Percentiles rank a stretch among this genome's conserved stretches.
Evolutionary conservation across 2,888 invertebrate species (phyloP).

Genomic region (Apoderus coryli): DNA sequence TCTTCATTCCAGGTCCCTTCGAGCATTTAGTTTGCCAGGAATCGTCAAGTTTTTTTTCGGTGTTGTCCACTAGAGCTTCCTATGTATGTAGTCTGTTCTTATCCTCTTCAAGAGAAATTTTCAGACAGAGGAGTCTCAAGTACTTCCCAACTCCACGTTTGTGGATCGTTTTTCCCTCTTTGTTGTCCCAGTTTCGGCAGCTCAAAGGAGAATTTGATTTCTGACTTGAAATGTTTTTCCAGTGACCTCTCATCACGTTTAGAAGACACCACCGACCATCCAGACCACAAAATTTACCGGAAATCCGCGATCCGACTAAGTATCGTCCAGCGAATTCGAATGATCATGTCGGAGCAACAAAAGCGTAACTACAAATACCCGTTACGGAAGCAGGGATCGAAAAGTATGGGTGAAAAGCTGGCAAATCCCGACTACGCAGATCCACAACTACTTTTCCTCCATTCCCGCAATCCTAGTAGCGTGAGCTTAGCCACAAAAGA

Average conservation of each 20-base stretch:
- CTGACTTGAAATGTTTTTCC: conserved; percentile 15
- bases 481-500: conserved; percentile 7
- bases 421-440: conserved; percentile 79
- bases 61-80: too few species aligned
- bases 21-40: too few species aligned
- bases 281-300: conserved; percentile 68
- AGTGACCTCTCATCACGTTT: conserved; percentile 34
- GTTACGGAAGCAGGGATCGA: conserved; percentile 65
- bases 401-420: conserved; percentile 72
- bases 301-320: conserved; percentile 45
- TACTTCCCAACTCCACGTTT: too few species aligned
- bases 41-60: too few species aligned
- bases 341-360: conserved; percentile 30
- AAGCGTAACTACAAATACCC: conserved; percentile 31
- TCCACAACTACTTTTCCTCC: conserved; percentile 47
- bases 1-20: too few species aligned
- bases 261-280: conserved; percentile 41
- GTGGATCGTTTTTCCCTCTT: too few species aligned
- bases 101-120: too few species aligned
- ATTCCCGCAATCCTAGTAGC: conserved; percentile 18
- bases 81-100: too few species aligned
- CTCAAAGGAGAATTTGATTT: too few species aligned
- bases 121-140: too few species aligned
- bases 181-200: too few species aligned
- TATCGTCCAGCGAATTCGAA: conserved; percentile 41